Evolutionary conservation across 2,113 vertebrate species (phyloP).

Genomic region (Megaceryle torquata): DNA sequence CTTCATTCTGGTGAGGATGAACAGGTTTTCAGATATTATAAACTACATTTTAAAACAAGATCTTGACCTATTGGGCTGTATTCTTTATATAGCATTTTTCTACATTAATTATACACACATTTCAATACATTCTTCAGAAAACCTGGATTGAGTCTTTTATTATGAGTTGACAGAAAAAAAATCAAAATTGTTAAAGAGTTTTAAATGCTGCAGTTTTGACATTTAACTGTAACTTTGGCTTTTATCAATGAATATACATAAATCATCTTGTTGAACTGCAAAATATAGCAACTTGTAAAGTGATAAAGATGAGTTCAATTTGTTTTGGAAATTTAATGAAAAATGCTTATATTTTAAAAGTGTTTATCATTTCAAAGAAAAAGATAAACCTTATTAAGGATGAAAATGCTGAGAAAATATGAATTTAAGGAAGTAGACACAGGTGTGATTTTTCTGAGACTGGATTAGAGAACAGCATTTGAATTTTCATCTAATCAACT

Average conservation of each 20-base stretch:
- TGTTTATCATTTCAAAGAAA: neutral
- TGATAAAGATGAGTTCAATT: neutral
- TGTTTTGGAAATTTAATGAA: neutral
- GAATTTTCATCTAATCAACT: neutral
- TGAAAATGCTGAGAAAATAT: neutral
- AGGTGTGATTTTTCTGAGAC: neutral
- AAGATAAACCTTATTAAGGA: neutral
- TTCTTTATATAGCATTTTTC: neutral
- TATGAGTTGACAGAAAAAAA: neutral
- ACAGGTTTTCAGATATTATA: neutral
- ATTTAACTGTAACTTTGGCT: neutral
- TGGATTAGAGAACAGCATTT: neutral
- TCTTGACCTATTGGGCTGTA: neutral
- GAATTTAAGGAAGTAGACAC: neutral
- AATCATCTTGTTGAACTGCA: neutral
- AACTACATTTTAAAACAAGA: neutral
- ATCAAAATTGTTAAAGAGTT: neutral
- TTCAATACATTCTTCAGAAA: neutral
- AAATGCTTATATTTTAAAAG: neutral
- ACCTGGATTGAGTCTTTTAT: neutral
- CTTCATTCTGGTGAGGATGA: neutral
- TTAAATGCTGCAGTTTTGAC: neutral
- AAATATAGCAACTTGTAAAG: neutral
- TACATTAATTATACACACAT: neutral
- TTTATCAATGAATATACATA: neutral